Conservation (phyloP, 2,113 vertebrate species). For the Oryctolagus cuniculus region DNA sequence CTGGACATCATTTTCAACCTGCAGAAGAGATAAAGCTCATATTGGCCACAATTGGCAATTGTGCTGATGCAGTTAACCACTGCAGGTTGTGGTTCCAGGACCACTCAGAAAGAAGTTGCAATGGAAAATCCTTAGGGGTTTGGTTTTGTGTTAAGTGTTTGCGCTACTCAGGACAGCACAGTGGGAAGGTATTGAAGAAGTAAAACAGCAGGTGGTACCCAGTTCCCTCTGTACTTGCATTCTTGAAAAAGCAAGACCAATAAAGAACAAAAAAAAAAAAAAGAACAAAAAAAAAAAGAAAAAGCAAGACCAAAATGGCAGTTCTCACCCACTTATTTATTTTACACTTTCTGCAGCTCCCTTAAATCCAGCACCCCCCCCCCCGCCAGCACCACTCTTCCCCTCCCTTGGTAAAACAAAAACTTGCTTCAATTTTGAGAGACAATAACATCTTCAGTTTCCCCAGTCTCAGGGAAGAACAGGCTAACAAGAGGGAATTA, state of each 20-base stretch:
- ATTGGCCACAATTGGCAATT: background rate
- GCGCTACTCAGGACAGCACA: background rate
- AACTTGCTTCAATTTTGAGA: constrained; percentile 24
- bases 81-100: background rate
- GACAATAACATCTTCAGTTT: background rate
- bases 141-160: background rate
- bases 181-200: background rate
- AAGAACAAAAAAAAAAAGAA: no score
- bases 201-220: background rate
- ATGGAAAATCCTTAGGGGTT: background rate
- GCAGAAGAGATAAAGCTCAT: constrained; percentile 61
- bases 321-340: background rate
- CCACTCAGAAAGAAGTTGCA: background rate
- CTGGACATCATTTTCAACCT: constrained; percentile 79
- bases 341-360: background rate
- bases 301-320: background rate
- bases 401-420: background rate
- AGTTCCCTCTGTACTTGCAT: background rate
- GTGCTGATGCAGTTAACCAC: background rate
- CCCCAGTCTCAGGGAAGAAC: background rate
- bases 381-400: background rate
- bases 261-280: no score
- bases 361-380: background rate
- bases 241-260: background rate
- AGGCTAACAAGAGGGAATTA: background rate